Conservation (phyloP, 2,797 vertebrate species). For the Microcaecilia unicolor region DNA sequence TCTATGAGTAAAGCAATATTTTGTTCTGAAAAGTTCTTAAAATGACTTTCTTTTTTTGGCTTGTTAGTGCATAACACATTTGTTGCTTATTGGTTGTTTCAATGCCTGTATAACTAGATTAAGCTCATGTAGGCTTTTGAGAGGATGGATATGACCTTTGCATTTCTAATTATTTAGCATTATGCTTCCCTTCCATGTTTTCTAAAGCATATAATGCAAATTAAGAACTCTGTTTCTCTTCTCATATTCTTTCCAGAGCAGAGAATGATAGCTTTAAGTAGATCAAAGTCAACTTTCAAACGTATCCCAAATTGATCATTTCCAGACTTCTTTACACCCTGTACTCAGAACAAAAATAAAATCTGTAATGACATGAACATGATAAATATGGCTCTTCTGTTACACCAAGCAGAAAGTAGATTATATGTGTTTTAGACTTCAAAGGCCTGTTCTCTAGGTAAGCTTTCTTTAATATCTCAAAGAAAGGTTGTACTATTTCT, state of each 20-base stretch:
- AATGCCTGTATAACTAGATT: constrained; percentile 35
- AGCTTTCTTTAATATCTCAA: constrained; percentile 38
- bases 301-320: constrained; percentile 52
- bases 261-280: constrained; percentile 42
- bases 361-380: constrained; percentile 44
- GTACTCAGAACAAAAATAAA: constrained; percentile 43
- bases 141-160: constrained; percentile 29
- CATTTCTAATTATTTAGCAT: constrained; percentile 33
- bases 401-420: constrained; percentile 46
- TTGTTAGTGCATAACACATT: constrained; percentile 36
- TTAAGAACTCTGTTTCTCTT: constrained; percentile 36
- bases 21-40: too few relatives aligned
- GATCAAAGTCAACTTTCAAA: constrained; percentile 52
- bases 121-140: constrained; percentile 31
- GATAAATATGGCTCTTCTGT: constrained; percentile 36
- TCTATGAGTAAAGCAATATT: too few relatives aligned
- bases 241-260: constrained; percentile 41
- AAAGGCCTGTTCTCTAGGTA: constrained; percentile 39
- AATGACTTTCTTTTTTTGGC: too few relatives aligned
- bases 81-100: constrained; percentile 28
- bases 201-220: constrained; percentile 40
- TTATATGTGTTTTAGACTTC: constrained; percentile 46
- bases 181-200: constrained; percentile 15
- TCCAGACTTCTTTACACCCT: constrained; percentile 48
- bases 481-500: constrained; percentile 8